These are phyloP conservation scores for Cerceris ruficornis DNA, from an alignment of 2,888 invertebrate species.

Conservation along the genomic window DNA sequence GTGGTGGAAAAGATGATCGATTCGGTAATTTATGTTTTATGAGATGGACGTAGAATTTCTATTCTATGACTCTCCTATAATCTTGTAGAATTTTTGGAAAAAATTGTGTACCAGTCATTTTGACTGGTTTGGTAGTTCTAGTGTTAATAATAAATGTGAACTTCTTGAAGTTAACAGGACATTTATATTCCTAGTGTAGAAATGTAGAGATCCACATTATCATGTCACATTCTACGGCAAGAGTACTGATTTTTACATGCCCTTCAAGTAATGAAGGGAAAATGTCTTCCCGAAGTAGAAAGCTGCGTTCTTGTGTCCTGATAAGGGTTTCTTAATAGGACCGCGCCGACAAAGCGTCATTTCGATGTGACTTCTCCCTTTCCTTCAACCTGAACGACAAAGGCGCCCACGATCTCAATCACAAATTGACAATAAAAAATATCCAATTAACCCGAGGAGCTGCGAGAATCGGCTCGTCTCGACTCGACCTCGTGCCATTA, in stretches of 20 bases:
- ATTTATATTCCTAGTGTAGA: too few relatives aligned
- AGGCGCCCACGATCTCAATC: constrained; percentile 77
- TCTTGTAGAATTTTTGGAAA: too few relatives aligned
- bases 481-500: constrained; percentile 61
- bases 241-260: background rate
- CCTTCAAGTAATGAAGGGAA: constrained; percentile 32
- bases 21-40: too few relatives aligned
- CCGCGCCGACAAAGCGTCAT: constrained; percentile 71
- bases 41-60: too few relatives aligned
- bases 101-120: too few relatives aligned
- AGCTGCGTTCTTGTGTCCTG: constrained; percentile 56
- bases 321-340: constrained; percentile 76
- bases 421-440: constrained; percentile 81
- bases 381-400: constrained; percentile 66
- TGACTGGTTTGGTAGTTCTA: too few relatives aligned
- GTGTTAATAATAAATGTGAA: too few relatives aligned
- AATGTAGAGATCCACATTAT: too few relatives aligned
- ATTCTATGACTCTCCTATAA: too few relatives aligned
- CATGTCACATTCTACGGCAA: too few relatives aligned
- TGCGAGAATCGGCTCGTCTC: constrained; percentile 64
- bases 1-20: too few relatives aligned
- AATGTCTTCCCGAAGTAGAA: constrained; percentile 47
- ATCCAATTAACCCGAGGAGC: constrained; percentile 78
- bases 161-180: too few relatives aligned
- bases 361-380: constrained; percentile 60